Percentiles rank a stretch among this genome's conserved stretches.
phyloP scores from a whole-genome alignment of 2,888 invertebrate species.

The Drosophila gaucha region DNA sequence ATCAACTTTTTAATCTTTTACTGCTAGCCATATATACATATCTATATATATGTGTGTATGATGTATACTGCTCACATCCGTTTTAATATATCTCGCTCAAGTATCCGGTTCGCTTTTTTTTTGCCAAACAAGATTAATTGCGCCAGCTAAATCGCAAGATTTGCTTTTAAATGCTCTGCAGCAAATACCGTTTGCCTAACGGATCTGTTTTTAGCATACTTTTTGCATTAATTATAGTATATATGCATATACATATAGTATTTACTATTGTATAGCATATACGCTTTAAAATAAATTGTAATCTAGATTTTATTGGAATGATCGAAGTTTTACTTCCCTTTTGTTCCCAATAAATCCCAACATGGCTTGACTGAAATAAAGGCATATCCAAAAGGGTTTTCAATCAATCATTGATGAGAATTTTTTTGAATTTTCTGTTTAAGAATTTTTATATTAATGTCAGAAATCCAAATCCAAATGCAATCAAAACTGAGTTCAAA shows the following conservation, averaged over 20 bases:
- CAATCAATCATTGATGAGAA: neutral
- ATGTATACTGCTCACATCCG: slow-evolving; percentile 30
- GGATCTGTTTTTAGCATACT: neutral
- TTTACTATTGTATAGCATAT: no score
- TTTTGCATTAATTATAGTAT: no score
- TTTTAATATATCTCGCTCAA: neutral
- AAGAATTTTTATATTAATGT: neutral
- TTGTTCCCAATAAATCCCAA: no score
- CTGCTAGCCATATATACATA: neutral
- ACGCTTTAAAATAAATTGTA: no score
- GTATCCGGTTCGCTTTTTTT: slow-evolving; percentile 38
- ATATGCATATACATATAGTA: no score
- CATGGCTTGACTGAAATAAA: neutral
- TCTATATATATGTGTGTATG: neutral
- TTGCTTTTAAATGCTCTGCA: slow-evolving; percentile 7
- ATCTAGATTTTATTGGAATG: no score
- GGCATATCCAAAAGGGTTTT: neutral
- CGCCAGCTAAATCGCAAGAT: slow-evolving; percentile 13
- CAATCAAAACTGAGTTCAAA: no score
- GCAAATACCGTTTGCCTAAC: neutral
- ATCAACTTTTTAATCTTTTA: slow-evolving; percentile 1
- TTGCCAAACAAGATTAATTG: slow-evolving; percentile 38
- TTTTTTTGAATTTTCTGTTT: neutral
- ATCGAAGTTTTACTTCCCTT: no score
- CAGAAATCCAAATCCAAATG: neutral